A percentile compares a stretch with the other conserved stretches of the same genome.
phyloP scores from a whole-genome alignment of 2,797 vertebrate genomes.

The Coilia nasus region DNA sequence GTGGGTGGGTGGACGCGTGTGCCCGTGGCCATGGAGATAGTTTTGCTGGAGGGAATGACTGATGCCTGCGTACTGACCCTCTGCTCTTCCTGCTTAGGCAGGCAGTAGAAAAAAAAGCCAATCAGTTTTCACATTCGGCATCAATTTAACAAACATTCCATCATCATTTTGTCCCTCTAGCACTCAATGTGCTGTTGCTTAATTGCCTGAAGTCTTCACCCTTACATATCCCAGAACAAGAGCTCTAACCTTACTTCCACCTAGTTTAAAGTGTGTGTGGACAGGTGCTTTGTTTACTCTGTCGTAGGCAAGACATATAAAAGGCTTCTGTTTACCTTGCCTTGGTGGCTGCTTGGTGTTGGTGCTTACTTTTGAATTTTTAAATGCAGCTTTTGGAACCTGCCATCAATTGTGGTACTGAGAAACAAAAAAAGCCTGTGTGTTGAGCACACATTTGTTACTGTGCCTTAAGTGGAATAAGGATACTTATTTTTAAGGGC shows the following conservation, averaged over 20 bases:
- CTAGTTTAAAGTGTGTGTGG: background rate
- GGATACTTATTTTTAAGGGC: background rate
- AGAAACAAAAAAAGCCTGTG: background rate
- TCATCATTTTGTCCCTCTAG: background rate
- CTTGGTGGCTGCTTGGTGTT: background rate
- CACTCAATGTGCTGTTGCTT: background rate
- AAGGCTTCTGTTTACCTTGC: background rate
- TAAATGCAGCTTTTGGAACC: background rate
- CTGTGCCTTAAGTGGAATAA: background rate
- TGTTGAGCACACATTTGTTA: background rate
- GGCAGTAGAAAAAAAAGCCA: background rate
- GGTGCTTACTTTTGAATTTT: background rate
- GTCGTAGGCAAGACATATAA: background rate
- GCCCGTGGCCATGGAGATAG: background rate
- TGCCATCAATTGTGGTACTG: background rate
- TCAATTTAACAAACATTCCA: background rate
- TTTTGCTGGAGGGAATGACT: background rate
- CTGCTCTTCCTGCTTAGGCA: background rate
- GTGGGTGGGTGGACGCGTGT: background rate
- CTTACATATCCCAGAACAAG: background rate
- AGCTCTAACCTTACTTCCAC: background rate
- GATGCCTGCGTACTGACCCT: background rate
- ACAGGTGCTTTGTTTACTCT: background rate
- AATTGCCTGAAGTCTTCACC: background rate
- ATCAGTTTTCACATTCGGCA: background rate